A percentile compares a stretch with the other conserved stretches of the same genome.
Conservation (phyloP, 1,140 invertebrate genomes). For the Vanessa tameamea region DNA sequence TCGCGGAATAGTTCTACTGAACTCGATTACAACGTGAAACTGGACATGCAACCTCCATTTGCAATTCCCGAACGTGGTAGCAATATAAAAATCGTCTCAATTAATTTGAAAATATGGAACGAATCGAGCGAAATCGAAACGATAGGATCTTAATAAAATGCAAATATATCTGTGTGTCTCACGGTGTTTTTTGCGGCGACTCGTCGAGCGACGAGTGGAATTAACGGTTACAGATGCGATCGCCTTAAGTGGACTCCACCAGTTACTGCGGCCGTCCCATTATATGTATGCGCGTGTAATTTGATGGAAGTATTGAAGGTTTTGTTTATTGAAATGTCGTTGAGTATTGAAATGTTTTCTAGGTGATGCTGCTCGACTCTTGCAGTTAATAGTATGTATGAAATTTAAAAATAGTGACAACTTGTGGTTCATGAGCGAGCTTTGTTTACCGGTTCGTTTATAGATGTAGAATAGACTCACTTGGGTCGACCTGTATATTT, state of each 20-base stretch:
- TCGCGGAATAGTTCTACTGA: neutral
- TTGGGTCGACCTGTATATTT: no score
- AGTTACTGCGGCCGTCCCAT: constrained; percentile 7
- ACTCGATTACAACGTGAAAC: neutral
- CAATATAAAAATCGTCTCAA: neutral
- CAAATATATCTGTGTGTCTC: neutral
- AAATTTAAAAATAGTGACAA: neutral
- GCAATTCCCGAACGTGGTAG: constrained; percentile 4
- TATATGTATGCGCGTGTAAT: neutral
- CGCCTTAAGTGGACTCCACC: constrained; percentile 18
- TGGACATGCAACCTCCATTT: constrained; percentile 1
- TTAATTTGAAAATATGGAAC: constrained; percentile 11
- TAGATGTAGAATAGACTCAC: no score
- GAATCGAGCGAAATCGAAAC: constrained; percentile 10
- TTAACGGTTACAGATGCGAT: constrained; percentile 29
- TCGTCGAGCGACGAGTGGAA: constrained; percentile 16
- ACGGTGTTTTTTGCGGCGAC: constrained; percentile 14
- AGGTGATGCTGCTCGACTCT: neutral
- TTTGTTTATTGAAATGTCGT: neutral
- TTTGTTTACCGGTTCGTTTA: no score
- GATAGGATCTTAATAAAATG: constrained; percentile 10
- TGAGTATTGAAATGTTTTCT: neutral
- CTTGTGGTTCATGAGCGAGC: no score
- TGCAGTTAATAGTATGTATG: neutral
- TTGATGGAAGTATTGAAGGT: constrained; percentile 7